Conservation (phyloP, 2,113 vertebrate species). For the Myanophis thanlyinensis region DNA sequence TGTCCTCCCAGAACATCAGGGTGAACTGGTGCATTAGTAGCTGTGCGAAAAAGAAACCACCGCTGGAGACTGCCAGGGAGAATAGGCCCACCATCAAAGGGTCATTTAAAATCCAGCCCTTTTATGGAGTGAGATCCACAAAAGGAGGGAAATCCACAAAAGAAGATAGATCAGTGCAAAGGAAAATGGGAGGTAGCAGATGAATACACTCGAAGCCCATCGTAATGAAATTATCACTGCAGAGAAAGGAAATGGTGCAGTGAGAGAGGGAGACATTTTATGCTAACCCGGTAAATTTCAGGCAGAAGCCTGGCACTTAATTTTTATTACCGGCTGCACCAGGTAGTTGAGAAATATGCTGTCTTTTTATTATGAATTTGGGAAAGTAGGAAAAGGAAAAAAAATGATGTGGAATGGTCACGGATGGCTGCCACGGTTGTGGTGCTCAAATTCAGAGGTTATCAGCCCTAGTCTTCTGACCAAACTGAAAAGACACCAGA, state of each 20-base stretch:
- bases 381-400: background rate
- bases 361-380: background rate
- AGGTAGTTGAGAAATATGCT: background rate
- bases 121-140: background rate
- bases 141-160: no score
- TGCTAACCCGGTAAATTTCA: background rate
- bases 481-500: background rate
- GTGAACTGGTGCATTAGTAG: background rate
- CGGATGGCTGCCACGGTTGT: background rate
- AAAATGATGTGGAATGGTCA: background rate
- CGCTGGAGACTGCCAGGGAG: background rate
- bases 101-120: background rate
- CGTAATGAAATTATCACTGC: background rate
- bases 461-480: background rate
- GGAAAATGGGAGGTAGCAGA: background rate
- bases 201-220: background rate
- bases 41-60: background rate
- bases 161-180: background rate
- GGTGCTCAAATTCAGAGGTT: background rate
- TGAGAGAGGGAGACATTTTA: background rate
- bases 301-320: conserved; percentile 3
- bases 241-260: background rate
- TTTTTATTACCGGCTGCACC: background rate
- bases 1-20: background rate
- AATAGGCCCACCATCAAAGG: background rate